Conservation (phyloP, 2,113 vertebrate species). For the Solenodon paradoxus region DNA sequence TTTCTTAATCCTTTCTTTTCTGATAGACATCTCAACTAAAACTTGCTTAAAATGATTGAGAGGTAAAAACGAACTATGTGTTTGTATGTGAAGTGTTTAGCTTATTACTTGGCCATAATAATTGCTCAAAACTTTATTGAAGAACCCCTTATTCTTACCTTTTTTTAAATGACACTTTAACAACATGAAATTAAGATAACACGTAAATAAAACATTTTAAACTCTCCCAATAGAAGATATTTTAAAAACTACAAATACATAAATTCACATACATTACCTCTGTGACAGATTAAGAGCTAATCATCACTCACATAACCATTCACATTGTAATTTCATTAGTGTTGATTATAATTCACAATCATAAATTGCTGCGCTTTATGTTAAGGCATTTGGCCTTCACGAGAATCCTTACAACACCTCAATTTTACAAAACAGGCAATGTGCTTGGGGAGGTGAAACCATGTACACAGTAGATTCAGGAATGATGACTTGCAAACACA, state of each 20-base stretch:
- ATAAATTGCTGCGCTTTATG: background rate
- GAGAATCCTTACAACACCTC: background rate
- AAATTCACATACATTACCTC: background rate
- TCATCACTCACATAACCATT: background rate
- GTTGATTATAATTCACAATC: background rate
- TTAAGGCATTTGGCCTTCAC: background rate
- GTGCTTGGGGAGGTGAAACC: background rate
- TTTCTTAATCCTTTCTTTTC: conserved; percentile 27
- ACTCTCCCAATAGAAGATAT: background rate
- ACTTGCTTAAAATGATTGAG: background rate
- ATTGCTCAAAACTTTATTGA: background rate
- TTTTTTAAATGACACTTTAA: background rate
- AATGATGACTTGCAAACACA: background rate
- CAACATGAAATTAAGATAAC: background rate
- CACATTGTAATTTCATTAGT: background rate
- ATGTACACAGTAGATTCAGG: background rate
- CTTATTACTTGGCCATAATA: background rate
- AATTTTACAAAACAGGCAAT: background rate
- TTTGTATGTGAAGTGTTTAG: background rate
- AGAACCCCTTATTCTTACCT: background rate
- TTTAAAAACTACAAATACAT: background rate
- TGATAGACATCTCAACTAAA: background rate
- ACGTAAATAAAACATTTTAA: background rate
- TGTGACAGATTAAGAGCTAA: background rate
- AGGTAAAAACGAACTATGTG: background rate